phyloP scores from a whole-genome alignment of 2,797 vertebrate genomes.

The Cyclura pinguis region DNA sequence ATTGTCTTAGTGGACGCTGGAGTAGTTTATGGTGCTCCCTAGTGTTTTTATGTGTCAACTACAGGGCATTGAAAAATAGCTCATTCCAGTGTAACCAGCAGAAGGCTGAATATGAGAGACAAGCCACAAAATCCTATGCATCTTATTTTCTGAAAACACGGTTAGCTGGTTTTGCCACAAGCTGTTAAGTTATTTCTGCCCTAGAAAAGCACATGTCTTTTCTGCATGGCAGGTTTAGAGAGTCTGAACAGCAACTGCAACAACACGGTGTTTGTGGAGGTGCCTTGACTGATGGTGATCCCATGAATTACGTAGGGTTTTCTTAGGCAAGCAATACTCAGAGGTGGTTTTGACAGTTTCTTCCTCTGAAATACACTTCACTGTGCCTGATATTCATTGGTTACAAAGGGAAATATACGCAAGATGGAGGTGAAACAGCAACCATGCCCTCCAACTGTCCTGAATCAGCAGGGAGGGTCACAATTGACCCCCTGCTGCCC shows the following conservation, averaged over 20 bases:
- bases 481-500: too few relatives aligned
- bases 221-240: background rate
- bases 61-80: background rate
- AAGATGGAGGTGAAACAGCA: background rate
- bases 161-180: background rate
- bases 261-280: background rate
- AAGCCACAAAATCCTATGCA: background rate
- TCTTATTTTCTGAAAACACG: too few relatives aligned
- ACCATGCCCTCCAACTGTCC: too few relatives aligned
- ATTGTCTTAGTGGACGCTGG: background rate
- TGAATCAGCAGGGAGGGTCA: too few relatives aligned
- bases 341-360: too few relatives aligned
- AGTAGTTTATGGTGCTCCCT: background rate
- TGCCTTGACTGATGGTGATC: too few relatives aligned
- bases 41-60: background rate
- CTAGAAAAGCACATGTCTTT: background rate
- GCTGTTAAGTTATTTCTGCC: background rate
- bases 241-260: background rate
- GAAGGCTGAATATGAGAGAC: background rate
- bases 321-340: too few relatives aligned
- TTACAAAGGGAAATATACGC: background rate
- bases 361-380: too few relatives aligned
- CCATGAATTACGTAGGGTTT: too few relatives aligned
- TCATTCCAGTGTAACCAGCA: background rate
- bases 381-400: too few relatives aligned